Evolutionary conservation across 1,140 invertebrate species (phyloP).

Genomic region (Triops longicaudatus): DNA sequence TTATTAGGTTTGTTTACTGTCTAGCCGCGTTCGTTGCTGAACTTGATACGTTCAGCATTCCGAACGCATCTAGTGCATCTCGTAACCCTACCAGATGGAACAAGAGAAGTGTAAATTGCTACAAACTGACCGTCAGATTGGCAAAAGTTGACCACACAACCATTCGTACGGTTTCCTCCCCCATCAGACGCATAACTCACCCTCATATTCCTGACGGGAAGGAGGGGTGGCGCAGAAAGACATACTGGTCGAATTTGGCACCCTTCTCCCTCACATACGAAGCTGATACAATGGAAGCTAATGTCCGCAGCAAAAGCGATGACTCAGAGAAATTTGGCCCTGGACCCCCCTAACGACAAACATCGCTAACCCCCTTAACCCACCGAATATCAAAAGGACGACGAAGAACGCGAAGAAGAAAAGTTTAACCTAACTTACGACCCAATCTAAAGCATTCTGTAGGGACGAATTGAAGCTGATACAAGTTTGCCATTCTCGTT

Average conservation of each 20-base stretch:
- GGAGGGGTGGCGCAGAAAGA: neutral
- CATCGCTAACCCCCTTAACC: neutral
- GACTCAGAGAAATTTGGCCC: conserved; percentile 4
- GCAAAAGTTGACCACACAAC: neutral
- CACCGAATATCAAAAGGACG: too few species aligned
- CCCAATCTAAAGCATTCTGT: neutral
- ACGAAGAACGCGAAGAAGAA: too few species aligned
- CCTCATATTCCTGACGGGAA: neutral
- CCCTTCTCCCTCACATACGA: neutral
- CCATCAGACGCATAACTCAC: neutral
- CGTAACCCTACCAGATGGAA: neutral
- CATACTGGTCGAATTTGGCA: neutral
- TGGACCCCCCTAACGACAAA: neutral
- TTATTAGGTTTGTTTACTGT: too few species aligned
- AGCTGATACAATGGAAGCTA: neutral
- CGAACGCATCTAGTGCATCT: too few species aligned
- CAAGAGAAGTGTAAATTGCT: neutral
- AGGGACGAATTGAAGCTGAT: too few species aligned
- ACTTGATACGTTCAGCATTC: too few species aligned
- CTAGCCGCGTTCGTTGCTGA: too few species aligned
- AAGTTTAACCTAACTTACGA: conserved; percentile 8
- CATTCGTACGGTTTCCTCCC: neutral
- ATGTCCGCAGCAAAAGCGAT: neutral
- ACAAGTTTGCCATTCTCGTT: too few species aligned
- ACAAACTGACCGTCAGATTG: neutral